A percentile compares a stretch with the other conserved stretches of the same genome.
Conservation (phyloP, 2,797 vertebrate species). For the Fratercula arctica region DNA sequence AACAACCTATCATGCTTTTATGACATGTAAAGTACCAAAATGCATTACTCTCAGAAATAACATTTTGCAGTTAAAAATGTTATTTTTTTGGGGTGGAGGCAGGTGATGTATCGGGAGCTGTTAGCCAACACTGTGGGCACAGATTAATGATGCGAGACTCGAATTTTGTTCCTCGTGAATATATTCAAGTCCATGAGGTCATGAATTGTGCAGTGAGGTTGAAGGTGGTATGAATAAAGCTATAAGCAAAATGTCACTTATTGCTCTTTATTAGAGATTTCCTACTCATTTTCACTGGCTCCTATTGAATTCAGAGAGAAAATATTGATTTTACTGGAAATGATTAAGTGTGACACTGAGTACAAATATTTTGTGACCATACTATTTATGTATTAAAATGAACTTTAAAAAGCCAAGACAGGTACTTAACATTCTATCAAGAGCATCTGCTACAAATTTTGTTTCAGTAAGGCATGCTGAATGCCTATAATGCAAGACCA, state of each 20-base stretch:
- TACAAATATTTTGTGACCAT: not conserved
- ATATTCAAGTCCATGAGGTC: not conserved
- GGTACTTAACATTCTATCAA: not conserved
- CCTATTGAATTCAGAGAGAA: not conserved
- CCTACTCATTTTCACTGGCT: not conserved
- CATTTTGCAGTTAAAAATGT: not conserved
- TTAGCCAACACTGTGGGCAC: not conserved
- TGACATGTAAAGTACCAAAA: not conserved
- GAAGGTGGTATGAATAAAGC: not conserved
- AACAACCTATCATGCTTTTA: not conserved
- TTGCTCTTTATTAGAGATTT: not conserved
- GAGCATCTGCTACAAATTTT: not conserved
- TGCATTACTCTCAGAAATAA: not conserved
- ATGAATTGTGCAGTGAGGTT: not conserved
- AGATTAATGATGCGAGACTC: not conserved
- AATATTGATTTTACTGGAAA: not conserved
- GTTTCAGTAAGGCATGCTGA: not conserved
- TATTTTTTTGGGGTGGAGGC: fast-evolving
- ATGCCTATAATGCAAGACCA: not conserved
- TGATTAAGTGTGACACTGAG: not conserved
- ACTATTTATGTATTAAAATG: not conserved
- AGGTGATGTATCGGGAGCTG: fast-evolving
- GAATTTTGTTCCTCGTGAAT: not conserved
- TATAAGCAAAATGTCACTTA: not conserved
- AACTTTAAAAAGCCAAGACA: not conserved